Base-by-base conservation (phyloP, 2,113 vertebrate genomes). In the Acinonyx jubatus region DNA sequence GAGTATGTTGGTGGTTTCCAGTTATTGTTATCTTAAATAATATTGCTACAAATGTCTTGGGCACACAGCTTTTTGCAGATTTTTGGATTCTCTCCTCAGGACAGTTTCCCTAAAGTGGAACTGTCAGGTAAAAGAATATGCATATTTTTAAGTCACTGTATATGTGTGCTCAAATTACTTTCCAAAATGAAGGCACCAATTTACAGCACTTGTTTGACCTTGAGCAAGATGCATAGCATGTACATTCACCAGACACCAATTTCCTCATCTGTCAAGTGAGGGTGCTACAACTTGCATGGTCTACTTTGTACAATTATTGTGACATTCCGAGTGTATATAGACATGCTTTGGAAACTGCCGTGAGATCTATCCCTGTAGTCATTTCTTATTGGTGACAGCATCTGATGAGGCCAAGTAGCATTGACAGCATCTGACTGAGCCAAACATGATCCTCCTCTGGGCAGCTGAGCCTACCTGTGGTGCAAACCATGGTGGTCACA, bases 1-100 rank as follows among this genome's bases (percentile, higher is more conserved):
- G 29, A 13, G 18, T 45, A 85, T 48, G 18, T 25, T 41, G 16
- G 23, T n/a, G 19, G 57, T 71, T 97, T 69, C 2, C 13, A 74
- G 50, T 87, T 95, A 95, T 36, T 83, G 7, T 82, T 80, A 63
- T 74, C 76, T 82, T 71, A 82, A 48, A 31, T 65, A 95, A 57
- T 89, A 83, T 31, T 84, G n/a, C 45, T 84, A 10, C 79, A 73
- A 61, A 91, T 73, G 38, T 78, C 36, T 80, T 74, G 74, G 55
- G 33, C 14, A 80, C n/a, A 33, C 10, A 78, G 50, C 4, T 92
- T 33, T 90, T 83, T 48, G 4, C 41, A 38, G 48, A 23, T 45
- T 84, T 74, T 92, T 84, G 4, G 3, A 52, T 95, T 82, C 25
- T 92, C 38, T 95, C 48, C 25, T 80, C 63, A 71, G 33, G 57